Evolutionary conservation across 2,797 vertebrate genomes (phyloP).

Genomic region (Dendrocincla fuliginosa): DNA sequence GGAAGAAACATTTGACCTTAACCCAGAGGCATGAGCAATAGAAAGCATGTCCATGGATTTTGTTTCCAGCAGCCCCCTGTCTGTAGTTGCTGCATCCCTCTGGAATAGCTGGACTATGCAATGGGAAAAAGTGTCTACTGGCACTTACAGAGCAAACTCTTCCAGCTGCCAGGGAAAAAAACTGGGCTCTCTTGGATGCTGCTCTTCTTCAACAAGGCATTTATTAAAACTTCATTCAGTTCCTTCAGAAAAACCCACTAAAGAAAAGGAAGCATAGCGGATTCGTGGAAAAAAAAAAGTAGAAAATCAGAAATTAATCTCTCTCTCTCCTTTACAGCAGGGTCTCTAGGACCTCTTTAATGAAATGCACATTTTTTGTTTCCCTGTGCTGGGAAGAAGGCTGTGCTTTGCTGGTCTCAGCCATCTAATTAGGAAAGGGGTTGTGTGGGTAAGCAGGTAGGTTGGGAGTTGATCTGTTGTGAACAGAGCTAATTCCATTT

Average conservation of each 20-base stretch:
- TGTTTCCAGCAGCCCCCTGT: neutral
- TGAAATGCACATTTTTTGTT: neutral
- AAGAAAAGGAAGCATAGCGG: neutral
- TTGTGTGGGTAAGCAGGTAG: neutral
- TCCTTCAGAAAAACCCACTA: neutral
- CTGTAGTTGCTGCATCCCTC: neutral
- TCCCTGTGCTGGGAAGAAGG: neutral
- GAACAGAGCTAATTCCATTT: constrained; percentile 39
- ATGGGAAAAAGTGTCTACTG: neutral
- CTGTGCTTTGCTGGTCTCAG: neutral
- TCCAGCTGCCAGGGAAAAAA: neutral
- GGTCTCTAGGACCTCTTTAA: neutral
- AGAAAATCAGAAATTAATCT: neutral
- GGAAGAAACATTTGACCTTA: neutral
- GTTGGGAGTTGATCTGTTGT: neutral
- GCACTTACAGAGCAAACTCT: neutral
- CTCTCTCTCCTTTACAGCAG: neutral
- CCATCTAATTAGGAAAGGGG: constrained; percentile 7
- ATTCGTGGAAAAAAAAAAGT: neutral
- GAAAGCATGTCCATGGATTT: neutral
- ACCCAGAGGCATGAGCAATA: neutral
- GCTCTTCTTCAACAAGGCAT: neutral
- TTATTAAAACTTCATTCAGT: neutral
- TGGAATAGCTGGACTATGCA: neutral
- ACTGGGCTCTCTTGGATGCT: neutral